Evolutionary conservation across 2,113 vertebrate genomes (phyloP).

Genomic region (Caretta caretta): DNA sequence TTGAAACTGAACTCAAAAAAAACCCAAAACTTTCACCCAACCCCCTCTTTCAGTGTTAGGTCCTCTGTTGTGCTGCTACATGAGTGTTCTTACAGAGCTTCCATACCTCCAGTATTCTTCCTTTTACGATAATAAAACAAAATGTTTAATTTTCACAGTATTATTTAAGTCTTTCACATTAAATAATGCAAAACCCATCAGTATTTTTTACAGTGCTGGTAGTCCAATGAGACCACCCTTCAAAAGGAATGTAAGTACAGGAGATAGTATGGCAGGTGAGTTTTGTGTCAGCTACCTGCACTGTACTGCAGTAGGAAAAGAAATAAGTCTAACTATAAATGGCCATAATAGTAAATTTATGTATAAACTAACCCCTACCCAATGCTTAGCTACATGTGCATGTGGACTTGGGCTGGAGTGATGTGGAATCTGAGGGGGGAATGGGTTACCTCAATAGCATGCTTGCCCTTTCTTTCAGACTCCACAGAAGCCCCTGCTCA

Average conservation of each 20-base stretch:
- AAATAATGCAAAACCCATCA: not conserved
- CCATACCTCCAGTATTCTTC: not conserved
- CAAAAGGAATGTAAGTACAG: not conserved
- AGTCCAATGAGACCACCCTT: not conserved
- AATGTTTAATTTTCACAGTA: not conserved
- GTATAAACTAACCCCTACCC: not conserved
- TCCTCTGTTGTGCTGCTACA: not conserved
- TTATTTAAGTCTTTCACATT: not conserved
- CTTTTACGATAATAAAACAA: not conserved
- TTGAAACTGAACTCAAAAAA: not conserved
- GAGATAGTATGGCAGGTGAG: not conserved
- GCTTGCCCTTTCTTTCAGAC: not conserved
- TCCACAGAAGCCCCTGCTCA: not conserved
- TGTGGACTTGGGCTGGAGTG: not conserved
- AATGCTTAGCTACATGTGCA: too few relatives aligned
- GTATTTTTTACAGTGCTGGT: not conserved
- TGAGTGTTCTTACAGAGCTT: not conserved
- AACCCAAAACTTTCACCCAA: not conserved
- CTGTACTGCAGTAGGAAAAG: not conserved
- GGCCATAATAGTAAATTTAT: not conserved
- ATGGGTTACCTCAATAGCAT: not conserved
- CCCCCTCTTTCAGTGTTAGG: not conserved
- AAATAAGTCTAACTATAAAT: not conserved
- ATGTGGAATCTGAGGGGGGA: not conserved
- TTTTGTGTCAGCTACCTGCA: too few relatives aligned